phyloP scores from a whole-genome alignment of 2,797 vertebrate species.

The Sebastes goodei region DNA sequence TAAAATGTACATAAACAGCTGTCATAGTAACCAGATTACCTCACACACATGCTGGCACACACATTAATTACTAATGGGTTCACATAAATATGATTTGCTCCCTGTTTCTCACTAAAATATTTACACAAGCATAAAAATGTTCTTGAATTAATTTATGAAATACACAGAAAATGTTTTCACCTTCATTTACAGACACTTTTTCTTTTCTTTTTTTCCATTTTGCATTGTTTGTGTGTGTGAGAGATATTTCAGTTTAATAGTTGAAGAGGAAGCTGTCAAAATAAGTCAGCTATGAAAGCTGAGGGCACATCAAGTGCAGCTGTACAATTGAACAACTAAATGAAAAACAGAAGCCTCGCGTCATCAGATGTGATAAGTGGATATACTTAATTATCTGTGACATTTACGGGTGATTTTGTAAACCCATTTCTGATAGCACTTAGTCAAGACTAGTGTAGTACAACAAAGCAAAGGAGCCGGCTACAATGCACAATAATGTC shows the following conservation, averaged over 20 bases:
- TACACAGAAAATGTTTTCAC: neutral
- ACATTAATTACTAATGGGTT: slow-evolving; percentile 36
- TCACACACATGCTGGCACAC: neutral
- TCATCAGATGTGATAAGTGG: slow-evolving; percentile 34
- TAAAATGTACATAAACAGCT: slow-evolving; percentile 6
- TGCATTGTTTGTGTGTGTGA: neutral
- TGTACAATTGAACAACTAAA: slow-evolving; percentile 4
- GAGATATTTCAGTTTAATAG: neutral
- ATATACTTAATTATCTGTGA: slow-evolving; percentile 30
- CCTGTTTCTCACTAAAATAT: slow-evolving; percentile 42
- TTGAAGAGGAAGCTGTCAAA: slow-evolving; percentile 17
- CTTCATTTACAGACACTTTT: neutral
- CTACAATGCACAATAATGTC: neutral
- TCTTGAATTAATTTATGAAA: neutral
- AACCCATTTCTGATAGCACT: slow-evolving; percentile 18
- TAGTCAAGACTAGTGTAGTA: neutral
- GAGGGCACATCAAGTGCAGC: neutral
- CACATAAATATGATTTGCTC: slow-evolving; percentile 12
- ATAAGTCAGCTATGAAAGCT: neutral
- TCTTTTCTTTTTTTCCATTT: neutral
- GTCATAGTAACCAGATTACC: neutral
- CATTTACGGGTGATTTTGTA: slow-evolving; percentile 32
- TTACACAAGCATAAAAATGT: slow-evolving; percentile 25
- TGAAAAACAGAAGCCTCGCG: slow-evolving; percentile 15
- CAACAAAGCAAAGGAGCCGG: neutral